Base-by-base conservation (phyloP, 2,113 vertebrate species). In the Pteruthius melanotis region DNA sequence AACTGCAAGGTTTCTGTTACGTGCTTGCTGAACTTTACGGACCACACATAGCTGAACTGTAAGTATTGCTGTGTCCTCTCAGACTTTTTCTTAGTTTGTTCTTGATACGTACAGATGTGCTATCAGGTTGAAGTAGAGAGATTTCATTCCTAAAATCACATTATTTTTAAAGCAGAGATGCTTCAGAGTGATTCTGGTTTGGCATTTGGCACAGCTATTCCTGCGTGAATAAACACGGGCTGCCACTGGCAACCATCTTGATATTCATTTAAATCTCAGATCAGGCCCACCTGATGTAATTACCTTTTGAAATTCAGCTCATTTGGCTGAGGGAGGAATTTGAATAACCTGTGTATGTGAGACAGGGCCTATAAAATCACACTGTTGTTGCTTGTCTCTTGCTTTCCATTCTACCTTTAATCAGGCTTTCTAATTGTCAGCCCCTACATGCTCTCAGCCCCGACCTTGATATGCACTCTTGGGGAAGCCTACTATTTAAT, bases 21-120 rank as follows among this genome's bases (percentile, higher is more conserved):
- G 3, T 97, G 24, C 52, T 97, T 77, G 85, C 94, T 85, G 88
- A 95, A 49, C 11, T 93, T 21, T 98, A 97, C 0, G 98, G 98
- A 74, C 93, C 97, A 28, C 95, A 97, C 60, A 86, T 98, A 88
- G 92, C 98, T 83, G 98, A 97, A 70, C 92, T 98, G 98, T 98
- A 89, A 98, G 98, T 98, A 96, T 37, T 15, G 5, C 47, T 60
- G 11, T 24, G n/a, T 66, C 33, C 37, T 78, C 64, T 68, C 60
- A 53, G 35, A 35, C 49, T n/a, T 83, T 76, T 63, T 54, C 59
- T 95, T 49, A 28, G 23, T 31, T 93, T 70, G 24, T 26, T 59
- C 44, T 72, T 86, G 52, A n/a, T 6, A 1, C 4, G 7, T 44
- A 35, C 8, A 15, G 56, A 37, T 64, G 12, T 56, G 35, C 37